A percentile compares a stretch with the other conserved stretches of the same genome.
phyloP scores from a whole-genome alignment of 2,797 vertebrate genomes.

The Amniataba percoides region DNA sequence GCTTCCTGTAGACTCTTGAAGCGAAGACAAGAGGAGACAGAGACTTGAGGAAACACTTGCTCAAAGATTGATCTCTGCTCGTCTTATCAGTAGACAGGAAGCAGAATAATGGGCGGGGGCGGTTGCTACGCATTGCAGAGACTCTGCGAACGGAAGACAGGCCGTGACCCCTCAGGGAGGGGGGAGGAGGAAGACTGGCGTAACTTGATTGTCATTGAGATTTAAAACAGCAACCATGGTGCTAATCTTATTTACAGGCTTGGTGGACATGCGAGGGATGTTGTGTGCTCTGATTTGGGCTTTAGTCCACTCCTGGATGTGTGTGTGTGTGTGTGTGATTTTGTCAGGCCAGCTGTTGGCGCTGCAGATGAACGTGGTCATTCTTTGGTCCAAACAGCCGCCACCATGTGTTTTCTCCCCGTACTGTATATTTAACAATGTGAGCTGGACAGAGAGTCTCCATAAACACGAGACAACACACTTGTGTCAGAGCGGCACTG shows the following conservation, averaged over 20 bases:
- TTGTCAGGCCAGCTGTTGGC: slow-evolving; percentile 38
- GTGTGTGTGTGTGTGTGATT: slow-evolving; percentile 15
- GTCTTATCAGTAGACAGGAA: slow-evolving; percentile 65
- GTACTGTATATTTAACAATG: neutral
- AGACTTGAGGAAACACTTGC: slow-evolving; percentile 40
- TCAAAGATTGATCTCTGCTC: slow-evolving; percentile 47
- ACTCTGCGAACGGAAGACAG: slow-evolving; percentile 46
- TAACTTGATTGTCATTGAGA: slow-evolving; percentile 80
- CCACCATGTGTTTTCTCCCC: neutral
- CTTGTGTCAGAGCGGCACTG: slow-evolving; percentile 33
- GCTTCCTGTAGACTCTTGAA: slow-evolving; percentile 24
- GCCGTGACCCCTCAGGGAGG: slow-evolving; percentile 33
- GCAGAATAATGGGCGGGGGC: slow-evolving; percentile 18
- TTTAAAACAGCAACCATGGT: slow-evolving; percentile 68
- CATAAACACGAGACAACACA: neutral
- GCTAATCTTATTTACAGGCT: slow-evolving; percentile 78
- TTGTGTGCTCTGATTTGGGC: slow-evolving; percentile 45
- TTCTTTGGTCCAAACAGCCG: neutral
- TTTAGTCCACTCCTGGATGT: slow-evolving; percentile 41
- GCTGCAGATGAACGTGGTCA: slow-evolving; percentile 3
- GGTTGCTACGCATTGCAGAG: slow-evolving; percentile 24
- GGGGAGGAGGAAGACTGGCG: slow-evolving; percentile 17
- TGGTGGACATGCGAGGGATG: slow-evolving; percentile 56
- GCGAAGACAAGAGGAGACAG: slow-evolving; percentile 32
- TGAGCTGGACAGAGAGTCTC: neutral